Conservation (phyloP, 2,888 invertebrate genomes). For the Lithophane semibrunnea region DNA sequence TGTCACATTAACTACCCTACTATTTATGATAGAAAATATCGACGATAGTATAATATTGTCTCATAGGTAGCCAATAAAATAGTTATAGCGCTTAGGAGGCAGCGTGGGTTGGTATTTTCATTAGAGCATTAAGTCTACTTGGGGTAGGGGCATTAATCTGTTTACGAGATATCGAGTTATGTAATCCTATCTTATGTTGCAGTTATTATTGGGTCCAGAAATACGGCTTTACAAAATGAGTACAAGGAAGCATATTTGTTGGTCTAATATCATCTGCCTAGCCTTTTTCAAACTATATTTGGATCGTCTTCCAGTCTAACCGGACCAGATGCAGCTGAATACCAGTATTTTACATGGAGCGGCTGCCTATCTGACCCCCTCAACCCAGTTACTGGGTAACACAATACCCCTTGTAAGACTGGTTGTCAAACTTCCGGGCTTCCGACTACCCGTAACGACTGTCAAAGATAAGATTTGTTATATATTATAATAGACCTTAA, state of each 20-base stretch:
- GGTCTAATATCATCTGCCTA: neutral
- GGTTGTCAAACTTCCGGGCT: neutral
- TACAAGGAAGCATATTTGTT: constrained; percentile 1
- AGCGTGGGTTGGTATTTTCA: constrained; percentile 78
- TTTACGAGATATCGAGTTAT: constrained; percentile 83
- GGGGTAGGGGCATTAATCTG: constrained; percentile 81
- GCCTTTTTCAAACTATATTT: neutral
- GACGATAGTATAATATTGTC: constrained; percentile 72
- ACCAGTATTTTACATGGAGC: neutral
- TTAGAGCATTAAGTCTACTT: constrained; percentile 82
- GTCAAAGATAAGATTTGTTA: neutral
- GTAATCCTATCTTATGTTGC: constrained; percentile 75
- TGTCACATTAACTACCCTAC: constrained; percentile 65
- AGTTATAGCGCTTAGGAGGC: constrained; percentile 70
- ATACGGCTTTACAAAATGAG: constrained; percentile 13
- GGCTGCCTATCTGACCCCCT: neutral
- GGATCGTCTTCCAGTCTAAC: neutral
- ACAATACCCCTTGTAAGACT: neutral
- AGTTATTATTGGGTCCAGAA: constrained; percentile 65
- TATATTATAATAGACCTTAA: neutral
- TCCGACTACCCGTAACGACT: too few relatives aligned
- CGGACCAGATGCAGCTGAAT: neutral
- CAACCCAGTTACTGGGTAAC: neutral
- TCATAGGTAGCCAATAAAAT: constrained; percentile 76
- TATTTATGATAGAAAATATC: constrained; percentile 73